Evolutionary conservation across 2,113 vertebrate genomes (phyloP).

Genomic region (Potamarius usumacintae): DNA sequence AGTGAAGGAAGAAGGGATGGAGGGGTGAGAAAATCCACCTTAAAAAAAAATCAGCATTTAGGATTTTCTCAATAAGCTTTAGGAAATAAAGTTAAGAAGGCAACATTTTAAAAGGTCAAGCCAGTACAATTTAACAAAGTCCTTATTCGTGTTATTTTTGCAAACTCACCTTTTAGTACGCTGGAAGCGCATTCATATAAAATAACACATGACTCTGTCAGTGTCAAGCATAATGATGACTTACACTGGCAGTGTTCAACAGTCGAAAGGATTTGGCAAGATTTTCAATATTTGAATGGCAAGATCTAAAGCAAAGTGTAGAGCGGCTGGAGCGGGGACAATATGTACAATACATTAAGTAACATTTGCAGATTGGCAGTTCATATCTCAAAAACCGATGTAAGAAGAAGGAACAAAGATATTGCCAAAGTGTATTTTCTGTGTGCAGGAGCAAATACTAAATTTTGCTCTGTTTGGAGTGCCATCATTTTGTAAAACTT

Average conservation of each 20-base stretch:
- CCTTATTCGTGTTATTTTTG: slow-evolving; percentile 64
- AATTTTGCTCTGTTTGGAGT: neutral
- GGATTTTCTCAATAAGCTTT: slow-evolving; percentile 68
- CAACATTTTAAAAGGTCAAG: slow-evolving; percentile 74
- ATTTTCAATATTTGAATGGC: slow-evolving; percentile 1
- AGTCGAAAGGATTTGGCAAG: slow-evolving; percentile 5
- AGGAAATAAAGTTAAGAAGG: slow-evolving; percentile 59
- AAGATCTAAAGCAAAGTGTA: neutral
- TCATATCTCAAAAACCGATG: neutral
- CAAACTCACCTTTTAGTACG: slow-evolving; percentile 56
- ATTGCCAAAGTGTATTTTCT: neutral
- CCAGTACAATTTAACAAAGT: slow-evolving; percentile 68
- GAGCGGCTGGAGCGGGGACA: neutral
- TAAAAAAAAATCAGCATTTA: slow-evolving; percentile 50
- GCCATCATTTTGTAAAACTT: neutral
- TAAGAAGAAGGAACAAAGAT: neutral
- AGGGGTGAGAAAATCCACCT: slow-evolving; percentile 31
- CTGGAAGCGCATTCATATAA: slow-evolving; percentile 55
- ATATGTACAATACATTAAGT: neutral
- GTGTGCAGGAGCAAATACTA: neutral
- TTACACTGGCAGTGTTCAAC: slow-evolving; percentile 29
- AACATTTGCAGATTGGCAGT: neutral
- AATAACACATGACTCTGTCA: slow-evolving; percentile 54
- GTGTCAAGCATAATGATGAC: slow-evolving; percentile 49
- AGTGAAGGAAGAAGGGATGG: slow-evolving; percentile 34